Evolutionary conservation across 2,888 invertebrate genomes (phyloP), one percentile per base, ranked within the genome.

Genomic region (Tachina fera): DNA sequence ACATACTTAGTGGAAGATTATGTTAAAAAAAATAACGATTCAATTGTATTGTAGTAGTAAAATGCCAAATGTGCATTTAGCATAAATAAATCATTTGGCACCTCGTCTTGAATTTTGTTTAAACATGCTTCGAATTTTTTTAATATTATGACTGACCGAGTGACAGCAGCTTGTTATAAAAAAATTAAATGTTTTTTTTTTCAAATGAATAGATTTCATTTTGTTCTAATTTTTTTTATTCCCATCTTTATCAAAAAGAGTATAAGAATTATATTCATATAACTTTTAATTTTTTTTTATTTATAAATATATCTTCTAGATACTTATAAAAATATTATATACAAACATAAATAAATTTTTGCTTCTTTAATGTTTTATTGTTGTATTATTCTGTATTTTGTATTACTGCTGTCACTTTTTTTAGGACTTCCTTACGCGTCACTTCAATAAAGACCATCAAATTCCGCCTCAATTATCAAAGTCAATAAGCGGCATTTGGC

Each of bases 401-500:
- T 75, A 47, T 68, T 56, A 31, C 45, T 51, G 72, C 43, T 80
- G 83, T 71, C 70, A 79, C 70, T 63, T 79, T 31, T 31, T 65
- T 75, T 72, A 83, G 47, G 82, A 82, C 68, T 82, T 77, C 78
- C 72, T 72, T 61, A 72, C 68, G 82, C 72, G 68, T 77, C 74
- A 85, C 74, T 82, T 85, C 61, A 77, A 75, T 74, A 78, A 61
- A 78, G 72, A 82, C 78, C 82, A 76, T 82, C 61, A 83, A 68
- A 81, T 82, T 87, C 76, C 76, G 72, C 87, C 86, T 84, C 87
- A 84, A 71, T 74, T 86, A 82, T 84, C 81, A 75, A 85, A 83
- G 77, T 65, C 71, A 79, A 86, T 83, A 67, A 74, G 75, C 49
- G 61, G 53, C 70, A 81, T 65, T 76, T 76, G 45, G 45, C 79